These are phyloP conservation scores for Gavialis gangeticus DNA, from an alignment of 2,113 vertebrate genomes.

Conservation along the genomic window DNA sequence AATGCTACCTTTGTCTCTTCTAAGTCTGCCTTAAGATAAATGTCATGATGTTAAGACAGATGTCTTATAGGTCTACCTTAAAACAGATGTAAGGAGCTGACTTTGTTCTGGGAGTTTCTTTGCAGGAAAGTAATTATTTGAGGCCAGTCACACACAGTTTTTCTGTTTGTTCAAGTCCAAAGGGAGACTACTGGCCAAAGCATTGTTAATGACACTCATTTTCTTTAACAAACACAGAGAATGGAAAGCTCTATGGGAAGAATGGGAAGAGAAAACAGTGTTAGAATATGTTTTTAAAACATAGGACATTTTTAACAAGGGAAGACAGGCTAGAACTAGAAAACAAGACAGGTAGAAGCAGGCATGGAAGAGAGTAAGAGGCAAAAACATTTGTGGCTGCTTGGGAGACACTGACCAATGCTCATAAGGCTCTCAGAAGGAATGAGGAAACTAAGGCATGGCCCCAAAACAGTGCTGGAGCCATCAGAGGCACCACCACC, in stretches of 20 bases:
- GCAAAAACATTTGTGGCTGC: background rate
- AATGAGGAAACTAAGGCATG: background rate
- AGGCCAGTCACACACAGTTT: background rate
- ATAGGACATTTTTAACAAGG: background rate
- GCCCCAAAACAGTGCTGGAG: too few species aligned
- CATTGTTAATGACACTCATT: background rate
- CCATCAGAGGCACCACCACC: background rate
- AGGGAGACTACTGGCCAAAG: background rate
- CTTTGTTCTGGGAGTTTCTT: background rate
- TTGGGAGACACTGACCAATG: background rate
- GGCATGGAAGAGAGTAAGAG: background rate
- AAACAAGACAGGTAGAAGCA: background rate
- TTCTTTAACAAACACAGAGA: background rate
- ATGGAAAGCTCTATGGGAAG: background rate
- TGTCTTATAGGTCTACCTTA: too few species aligned
- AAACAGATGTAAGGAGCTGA: too few species aligned
- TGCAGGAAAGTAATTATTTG: background rate
- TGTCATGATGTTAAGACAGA: too few species aligned
- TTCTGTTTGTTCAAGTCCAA: background rate
- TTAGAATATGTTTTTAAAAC: background rate
- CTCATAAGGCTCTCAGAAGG: background rate
- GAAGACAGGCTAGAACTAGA: background rate
- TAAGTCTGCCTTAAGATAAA: too few species aligned
- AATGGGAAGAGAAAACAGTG: background rate
- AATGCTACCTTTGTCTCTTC: too few species aligned